Percentiles rank a stretch among this genome's conserved stretches.
Evolutionary conservation across 2,113 vertebrate species (phyloP).

Genomic region (Plotosus lineatus): DNA sequence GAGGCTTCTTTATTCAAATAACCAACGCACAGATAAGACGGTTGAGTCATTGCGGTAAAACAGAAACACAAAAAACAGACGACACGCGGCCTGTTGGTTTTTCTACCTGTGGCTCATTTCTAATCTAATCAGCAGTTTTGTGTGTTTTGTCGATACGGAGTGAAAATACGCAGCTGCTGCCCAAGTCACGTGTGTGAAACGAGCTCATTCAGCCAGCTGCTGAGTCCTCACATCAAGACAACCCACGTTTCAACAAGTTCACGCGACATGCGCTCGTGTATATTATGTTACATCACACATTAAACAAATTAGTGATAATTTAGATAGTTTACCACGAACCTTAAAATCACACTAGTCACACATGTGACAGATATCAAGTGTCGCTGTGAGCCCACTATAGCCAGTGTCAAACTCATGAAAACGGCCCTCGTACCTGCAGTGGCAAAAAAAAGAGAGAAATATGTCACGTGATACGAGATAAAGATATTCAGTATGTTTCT

Average conservation of each 20-base stretch:
- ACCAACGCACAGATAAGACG: background rate
- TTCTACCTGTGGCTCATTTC: background rate
- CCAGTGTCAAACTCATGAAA: background rate
- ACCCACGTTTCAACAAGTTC: background rate
- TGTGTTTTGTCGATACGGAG: background rate
- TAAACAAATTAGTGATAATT: background rate
- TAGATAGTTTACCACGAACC: background rate
- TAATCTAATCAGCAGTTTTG: conserved; percentile 37
- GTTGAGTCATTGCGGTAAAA: background rate
- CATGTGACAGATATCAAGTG: background rate
- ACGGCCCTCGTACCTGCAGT: background rate
- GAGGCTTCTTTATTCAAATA: too few relatives aligned
- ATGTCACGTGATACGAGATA: background rate
- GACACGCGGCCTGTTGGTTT: background rate
- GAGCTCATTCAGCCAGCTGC: conserved; percentile 21
- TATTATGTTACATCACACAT: background rate
- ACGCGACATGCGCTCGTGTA: background rate
- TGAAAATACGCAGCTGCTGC: conserved; percentile 18
- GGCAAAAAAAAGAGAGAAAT: background rate
- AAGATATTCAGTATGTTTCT: background rate
- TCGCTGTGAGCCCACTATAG: background rate
- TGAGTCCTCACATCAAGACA: background rate
- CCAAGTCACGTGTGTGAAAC: conserved; percentile 16
- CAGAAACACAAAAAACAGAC: background rate
- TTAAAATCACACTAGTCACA: background rate